Conservation (phyloP, 2,888 invertebrate species). For the Mycalesis mineus region DNA sequence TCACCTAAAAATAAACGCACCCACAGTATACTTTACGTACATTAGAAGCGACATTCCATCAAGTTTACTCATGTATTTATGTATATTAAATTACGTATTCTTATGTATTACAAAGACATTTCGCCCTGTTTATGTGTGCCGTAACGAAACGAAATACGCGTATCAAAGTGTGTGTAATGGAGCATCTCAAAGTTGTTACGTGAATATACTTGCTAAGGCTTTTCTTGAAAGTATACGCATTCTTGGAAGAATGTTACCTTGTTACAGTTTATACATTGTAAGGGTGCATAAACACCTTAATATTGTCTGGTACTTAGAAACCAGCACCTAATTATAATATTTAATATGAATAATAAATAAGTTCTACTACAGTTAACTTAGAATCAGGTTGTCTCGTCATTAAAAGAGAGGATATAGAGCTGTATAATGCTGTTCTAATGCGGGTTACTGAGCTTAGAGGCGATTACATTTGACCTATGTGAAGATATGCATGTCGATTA, state of each 20-base stretch:
- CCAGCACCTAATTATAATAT: too few relatives aligned
- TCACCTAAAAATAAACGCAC: not conserved
- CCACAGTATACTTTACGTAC: slow-evolving; percentile 5
- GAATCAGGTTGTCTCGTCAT: too few relatives aligned
- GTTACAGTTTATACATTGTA: not conserved
- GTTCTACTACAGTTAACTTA: too few relatives aligned
- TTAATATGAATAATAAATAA: too few relatives aligned
- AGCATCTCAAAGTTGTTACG: slow-evolving; percentile 32
- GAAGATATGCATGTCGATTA: too few relatives aligned
- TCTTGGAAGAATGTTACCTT: not conserved
- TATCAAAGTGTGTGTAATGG: slow-evolving; percentile 36
- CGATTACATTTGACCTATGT: too few relatives aligned
- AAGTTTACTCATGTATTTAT: slow-evolving; percentile 25
- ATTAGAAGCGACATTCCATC: slow-evolving; percentile 27
- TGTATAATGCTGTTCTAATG: too few relatives aligned
- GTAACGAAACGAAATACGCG: slow-evolving; percentile 29
- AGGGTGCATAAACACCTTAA: not conserved
- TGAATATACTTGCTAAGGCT: slow-evolving; percentile 25
- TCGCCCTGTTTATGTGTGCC: slow-evolving; percentile 29
- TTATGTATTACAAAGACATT: slow-evolving; percentile 31
- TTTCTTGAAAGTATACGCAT: slow-evolving; percentile 12
- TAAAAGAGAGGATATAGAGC: too few relatives aligned
- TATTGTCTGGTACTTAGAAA: not conserved
- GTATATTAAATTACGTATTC: slow-evolving; percentile 31
- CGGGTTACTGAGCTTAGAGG: too few relatives aligned